These are phyloP conservation scores for Actenoides hombroni DNA, from an alignment of 2,113 vertebrate genomes.

Conservation along the genomic window DNA sequence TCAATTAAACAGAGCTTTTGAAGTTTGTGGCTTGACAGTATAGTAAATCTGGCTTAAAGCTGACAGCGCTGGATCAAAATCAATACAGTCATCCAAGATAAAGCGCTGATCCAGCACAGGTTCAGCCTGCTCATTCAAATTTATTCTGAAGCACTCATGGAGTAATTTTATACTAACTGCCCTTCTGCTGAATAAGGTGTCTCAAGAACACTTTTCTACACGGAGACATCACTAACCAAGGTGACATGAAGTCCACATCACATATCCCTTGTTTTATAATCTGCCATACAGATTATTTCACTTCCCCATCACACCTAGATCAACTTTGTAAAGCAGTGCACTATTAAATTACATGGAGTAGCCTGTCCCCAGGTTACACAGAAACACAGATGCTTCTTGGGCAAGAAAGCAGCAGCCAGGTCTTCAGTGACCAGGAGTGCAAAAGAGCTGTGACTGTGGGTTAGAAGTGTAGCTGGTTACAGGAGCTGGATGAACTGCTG, in stretches of 20 bases:
- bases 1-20: slow-evolving; percentile 17
- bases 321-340: not conserved
- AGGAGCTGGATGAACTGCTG: not conserved
- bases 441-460: not conserved
- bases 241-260: not conserved
- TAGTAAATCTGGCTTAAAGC: slow-evolving; percentile 30
- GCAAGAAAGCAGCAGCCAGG: not conserved
- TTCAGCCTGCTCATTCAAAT: not conserved
- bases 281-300: not conserved
- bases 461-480: not conserved
- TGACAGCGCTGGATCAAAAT: slow-evolving; percentile 2
- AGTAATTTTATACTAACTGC: not conserved
- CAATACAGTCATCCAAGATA: not conserved
- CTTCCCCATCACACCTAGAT: not conserved
- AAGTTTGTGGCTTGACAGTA: not conserved
- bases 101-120: slow-evolving; percentile 24
- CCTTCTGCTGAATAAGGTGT: not conserved
- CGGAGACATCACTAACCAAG: not conserved
- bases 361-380: not conserved
- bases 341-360: not conserved
- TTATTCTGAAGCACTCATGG: not conserved
- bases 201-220: not conserved
- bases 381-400: not conserved
- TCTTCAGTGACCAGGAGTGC: not conserved
- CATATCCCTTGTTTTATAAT: not conserved